Percentiles rank a stretch among this genome's conserved stretches.
These are phyloP conservation scores for Lophius americanus DNA, from an alignment of 2,797 vertebrate species.

Conservation along the genomic window DNA sequence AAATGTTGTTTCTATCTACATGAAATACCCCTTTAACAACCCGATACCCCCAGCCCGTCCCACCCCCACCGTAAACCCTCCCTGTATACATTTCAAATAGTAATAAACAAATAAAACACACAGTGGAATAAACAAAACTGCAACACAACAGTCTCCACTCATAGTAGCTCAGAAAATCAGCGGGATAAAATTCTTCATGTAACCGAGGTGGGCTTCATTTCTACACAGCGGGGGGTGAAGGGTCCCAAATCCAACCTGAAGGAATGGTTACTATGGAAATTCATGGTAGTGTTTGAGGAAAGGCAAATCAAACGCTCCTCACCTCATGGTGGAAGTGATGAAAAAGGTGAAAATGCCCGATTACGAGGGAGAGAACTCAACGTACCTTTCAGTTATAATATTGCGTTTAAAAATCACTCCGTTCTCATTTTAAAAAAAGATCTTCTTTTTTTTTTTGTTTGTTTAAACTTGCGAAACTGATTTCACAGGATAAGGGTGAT, in stretches of 20 bases:
- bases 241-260: conserved; percentile 1
- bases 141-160: conserved; percentile 73
- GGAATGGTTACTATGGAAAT: background rate
- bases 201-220: conserved; percentile 44
- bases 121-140: conserved; percentile 68
- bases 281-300: conserved; percentile 4
- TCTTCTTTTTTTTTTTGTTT: conserved; percentile 23
- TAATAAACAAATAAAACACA: conserved; percentile 74
- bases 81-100: conserved; percentile 62
- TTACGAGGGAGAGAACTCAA: conserved; percentile 44
- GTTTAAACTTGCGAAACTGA: conserved; percentile 57
- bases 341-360: background rate
- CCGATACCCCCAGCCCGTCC: conserved; percentile 6
- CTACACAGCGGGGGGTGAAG: background rate
- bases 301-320: conserved; percentile 36
- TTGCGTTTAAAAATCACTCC: conserved; percentile 66
- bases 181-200: conserved; percentile 1
- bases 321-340: background rate
- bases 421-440: conserved; percentile 64
- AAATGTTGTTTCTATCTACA: conserved; percentile 75
- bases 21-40: conserved; percentile 54
- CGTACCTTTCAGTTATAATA: conserved; percentile 49
- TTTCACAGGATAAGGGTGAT: conserved; percentile 58
- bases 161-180: conserved; percentile 42
- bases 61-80: conserved; percentile 5